Percentiles rank a stretch among this genome's conserved stretches.
Evolutionary conservation across 2,113 vertebrate species (phyloP).

Genomic region (Miniopterus natalensis): DNA sequence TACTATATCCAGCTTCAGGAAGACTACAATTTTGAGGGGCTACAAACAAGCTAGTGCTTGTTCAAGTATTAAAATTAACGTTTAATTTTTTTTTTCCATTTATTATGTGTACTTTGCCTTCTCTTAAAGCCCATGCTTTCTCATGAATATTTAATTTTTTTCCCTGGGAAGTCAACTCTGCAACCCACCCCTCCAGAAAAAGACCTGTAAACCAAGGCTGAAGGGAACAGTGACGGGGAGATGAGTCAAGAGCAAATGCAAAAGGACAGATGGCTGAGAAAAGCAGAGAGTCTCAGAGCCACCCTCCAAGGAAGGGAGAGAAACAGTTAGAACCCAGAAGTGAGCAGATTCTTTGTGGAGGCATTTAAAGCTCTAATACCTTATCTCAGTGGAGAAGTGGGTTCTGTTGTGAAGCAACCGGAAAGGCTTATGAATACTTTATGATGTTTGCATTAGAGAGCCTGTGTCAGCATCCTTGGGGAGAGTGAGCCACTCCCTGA

Average conservation of each 20-base stretch:
- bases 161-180: constrained; percentile 51
- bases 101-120: constrained; percentile 76
- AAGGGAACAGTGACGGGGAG: constrained; percentile 58
- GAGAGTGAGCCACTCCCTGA: constrained; percentile 69
- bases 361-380: constrained; percentile 61
- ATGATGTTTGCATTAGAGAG: constrained; percentile 74
- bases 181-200: constrained; percentile 58
- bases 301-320: constrained; percentile 22
- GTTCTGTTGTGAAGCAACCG: constrained; percentile 78
- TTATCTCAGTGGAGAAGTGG: constrained; percentile 57
- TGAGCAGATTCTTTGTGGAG: constrained; percentile 35
- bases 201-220: constrained; percentile 66
- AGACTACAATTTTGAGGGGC: constrained; percentile 81
- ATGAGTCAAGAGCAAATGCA: constrained; percentile 46
- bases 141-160: constrained; percentile 77
- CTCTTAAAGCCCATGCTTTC: constrained; percentile 74
- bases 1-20: constrained; percentile 69
- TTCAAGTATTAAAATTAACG: constrained; percentile 83
- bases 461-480: constrained; percentile 65
- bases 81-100: constrained; percentile 77
- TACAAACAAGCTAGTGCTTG: constrained; percentile 43
- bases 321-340: constrained; percentile 56
- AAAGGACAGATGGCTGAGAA: constrained; percentile 67
- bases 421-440: constrained; percentile 80
- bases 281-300: constrained; percentile 32